Evolutionary conservation across 2,888 invertebrate species (phyloP).

Genomic region (Lycophotia porphyrea): DNA sequence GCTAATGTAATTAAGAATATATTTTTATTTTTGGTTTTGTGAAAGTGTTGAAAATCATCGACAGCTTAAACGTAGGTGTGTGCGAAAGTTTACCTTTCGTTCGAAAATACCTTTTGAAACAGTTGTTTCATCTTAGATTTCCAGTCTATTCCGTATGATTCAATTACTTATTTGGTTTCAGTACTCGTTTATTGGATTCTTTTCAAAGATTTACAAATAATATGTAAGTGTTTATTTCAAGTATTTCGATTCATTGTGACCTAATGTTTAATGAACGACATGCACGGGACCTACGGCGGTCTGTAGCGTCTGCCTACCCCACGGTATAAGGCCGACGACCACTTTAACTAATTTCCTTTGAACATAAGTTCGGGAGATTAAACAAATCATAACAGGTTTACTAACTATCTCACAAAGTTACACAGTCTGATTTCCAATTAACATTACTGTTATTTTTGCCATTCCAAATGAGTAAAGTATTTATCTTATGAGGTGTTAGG

Average conservation of each 20-base stretch:
- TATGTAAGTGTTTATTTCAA: not conserved
- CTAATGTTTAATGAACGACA: not conserved
- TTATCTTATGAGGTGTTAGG: not conserved
- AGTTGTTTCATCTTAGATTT: not conserved
- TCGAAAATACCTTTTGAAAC: not conserved
- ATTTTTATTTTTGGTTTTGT: not conserved
- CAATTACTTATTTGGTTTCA: not conserved
- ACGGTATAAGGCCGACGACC: not conserved
- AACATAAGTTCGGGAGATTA: not conserved
- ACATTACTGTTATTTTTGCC: not conserved
- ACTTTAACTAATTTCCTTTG: not conserved
- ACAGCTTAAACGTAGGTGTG: not conserved
- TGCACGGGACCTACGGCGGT: not conserved
- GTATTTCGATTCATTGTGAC: too few species aligned
- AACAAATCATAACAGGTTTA: not conserved
- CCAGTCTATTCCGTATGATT: not conserved
- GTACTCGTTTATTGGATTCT: not conserved
- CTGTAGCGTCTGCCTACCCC: not conserved
- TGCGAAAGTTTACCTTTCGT: not conserved
- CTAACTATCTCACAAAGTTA: not conserved
- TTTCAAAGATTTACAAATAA: not conserved
- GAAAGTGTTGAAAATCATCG: not conserved
- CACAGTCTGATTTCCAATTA: not conserved
- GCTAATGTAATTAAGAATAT: slow-evolving; percentile 40
- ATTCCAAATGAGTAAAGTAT: not conserved